Conservation (phyloP, 2,888 invertebrate species). For the Alviniconcha strummeri region DNA sequence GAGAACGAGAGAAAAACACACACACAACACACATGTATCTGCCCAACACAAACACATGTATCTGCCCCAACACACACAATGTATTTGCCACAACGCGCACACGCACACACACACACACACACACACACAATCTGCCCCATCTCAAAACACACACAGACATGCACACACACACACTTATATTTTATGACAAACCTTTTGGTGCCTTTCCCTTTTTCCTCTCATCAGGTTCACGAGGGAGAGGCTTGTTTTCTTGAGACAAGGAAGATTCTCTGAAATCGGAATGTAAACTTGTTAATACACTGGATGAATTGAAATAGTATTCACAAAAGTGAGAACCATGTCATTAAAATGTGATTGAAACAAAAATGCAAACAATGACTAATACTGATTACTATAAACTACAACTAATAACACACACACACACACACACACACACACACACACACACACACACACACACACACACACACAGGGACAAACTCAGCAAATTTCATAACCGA, state of each 20-base stretch:
- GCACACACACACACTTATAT: neutral
- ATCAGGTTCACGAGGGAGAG: conserved; percentile 67
- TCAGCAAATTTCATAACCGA: too few relatives aligned
- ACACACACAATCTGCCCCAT: neutral
- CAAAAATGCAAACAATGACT: too few relatives aligned
- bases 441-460: too few relatives aligned
- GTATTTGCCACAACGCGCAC: neutral
- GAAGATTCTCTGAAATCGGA: conserved; percentile 49
- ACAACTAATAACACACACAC: too few relatives aligned
- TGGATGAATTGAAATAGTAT: neutral
- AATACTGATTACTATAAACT: too few relatives aligned
- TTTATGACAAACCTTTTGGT: conserved; percentile 55
- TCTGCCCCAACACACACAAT: neutral
- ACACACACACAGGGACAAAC: too few relatives aligned
- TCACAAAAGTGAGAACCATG: too few relatives aligned
- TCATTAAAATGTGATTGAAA: neutral
- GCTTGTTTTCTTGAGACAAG: conserved; percentile 64
- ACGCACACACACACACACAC: neutral
- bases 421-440: too few relatives aligned
- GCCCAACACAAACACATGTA: neutral
- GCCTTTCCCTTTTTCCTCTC: conserved; percentile 61
- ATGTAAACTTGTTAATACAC: neutral
- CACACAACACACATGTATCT: neutral
- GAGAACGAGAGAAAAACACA: neutral
- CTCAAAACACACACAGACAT: neutral